Evolutionary conservation across 2,797 vertebrate species (phyloP).

Genomic region (Molothrus ater): DNA sequence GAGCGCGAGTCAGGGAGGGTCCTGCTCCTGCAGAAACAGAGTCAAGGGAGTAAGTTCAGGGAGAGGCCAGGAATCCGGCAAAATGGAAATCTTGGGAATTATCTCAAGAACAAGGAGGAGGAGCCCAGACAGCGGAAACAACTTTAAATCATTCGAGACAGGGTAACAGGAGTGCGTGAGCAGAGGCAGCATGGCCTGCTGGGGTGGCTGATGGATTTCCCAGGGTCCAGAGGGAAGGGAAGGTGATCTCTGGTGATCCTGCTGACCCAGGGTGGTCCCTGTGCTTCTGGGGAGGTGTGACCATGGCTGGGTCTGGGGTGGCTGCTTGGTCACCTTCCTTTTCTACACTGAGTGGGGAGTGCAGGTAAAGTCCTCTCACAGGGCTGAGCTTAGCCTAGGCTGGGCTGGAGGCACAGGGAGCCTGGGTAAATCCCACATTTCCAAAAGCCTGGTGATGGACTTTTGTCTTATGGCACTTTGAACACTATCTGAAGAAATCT

Average conservation of each 20-base stretch:
- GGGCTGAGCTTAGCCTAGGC: not conserved
- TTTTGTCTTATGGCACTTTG: not conserved
- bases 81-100: slow-evolving; percentile 30
- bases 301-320: not conserved
- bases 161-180: not conserved
- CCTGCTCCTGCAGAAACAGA: not conserved
- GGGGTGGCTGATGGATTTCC: not conserved
- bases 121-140: slow-evolving; percentile 26
- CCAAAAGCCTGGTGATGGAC: not conserved
- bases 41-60: slow-evolving; percentile 7
- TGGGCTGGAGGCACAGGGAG: not conserved
- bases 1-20: not conserved
- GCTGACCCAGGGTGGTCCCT: not conserved
- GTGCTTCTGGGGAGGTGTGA: not conserved
- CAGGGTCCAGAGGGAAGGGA: not conserved
- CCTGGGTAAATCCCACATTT: not conserved
- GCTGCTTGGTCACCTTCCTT: not conserved
- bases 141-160: not conserved
- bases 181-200: not conserved
- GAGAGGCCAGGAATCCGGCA: slow-evolving; percentile 9
- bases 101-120: slow-evolving; percentile 32
- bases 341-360: not conserved
- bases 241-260: not conserved
- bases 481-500: not conserved
- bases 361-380: accelerated